Evolutionary conservation across 2,113 vertebrate species (phyloP).

Genomic region (Eulacestoma nigropectus): DNA sequence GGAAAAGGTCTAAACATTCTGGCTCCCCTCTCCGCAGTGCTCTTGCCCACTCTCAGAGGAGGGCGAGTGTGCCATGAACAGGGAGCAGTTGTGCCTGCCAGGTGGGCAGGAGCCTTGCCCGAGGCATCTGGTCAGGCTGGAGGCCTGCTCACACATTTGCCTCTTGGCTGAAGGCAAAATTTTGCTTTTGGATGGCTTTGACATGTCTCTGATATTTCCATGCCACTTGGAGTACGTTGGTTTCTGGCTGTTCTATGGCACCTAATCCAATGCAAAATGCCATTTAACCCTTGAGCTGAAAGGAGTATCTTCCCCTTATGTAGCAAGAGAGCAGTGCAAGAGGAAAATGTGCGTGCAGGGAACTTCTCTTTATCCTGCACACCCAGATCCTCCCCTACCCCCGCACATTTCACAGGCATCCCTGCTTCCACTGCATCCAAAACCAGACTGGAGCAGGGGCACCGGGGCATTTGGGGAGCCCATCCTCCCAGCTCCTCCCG

Average conservation of each 20-base stretch:
- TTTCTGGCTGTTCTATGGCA: neutral
- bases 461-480: neutral
- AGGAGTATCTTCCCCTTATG: neutral
- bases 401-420: neutral
- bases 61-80: accelerated
- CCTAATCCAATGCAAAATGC: neutral
- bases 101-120: neutral
- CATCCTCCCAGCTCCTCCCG: neutral
- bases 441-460: neutral
- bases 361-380: neutral
- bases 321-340: neutral
- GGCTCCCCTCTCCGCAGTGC: neutral
- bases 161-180: neutral
- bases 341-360: neutral
- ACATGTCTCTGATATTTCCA: neutral
- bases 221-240: neutral
- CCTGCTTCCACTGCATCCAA: neutral
- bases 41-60: neutral
- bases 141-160: neutral
- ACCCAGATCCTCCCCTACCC: too few relatives aligned
- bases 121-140: neutral
- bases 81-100: neutral
- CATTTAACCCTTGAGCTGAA: neutral
- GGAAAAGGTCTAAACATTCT: neutral
- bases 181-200: neutral